Conservation (phyloP, 2,888 invertebrate genomes). For the Acanthosepion esculentum region DNA sequence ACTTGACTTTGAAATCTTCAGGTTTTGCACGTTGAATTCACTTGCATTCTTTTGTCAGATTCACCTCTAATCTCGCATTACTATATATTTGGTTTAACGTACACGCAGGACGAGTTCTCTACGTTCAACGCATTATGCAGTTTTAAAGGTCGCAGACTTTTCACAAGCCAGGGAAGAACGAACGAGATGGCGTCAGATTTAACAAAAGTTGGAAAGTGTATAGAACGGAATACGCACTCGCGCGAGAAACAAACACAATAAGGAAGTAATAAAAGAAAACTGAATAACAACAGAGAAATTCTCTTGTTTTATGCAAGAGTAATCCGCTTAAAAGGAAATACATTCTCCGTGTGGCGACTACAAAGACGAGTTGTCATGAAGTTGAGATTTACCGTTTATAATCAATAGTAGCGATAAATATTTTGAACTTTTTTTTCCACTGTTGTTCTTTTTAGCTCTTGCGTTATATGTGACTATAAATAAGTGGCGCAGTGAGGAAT, state of each 20-base stretch:
- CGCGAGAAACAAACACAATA: background rate
- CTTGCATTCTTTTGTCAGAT: no score
- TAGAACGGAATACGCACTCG: background rate
- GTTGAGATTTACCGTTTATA: slow-evolving; percentile 20
- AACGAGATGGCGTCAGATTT: background rate
- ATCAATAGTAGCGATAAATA: slow-evolving; percentile 33
- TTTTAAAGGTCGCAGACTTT: background rate
- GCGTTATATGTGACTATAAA: background rate
- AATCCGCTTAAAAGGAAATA: slow-evolving; percentile 11
- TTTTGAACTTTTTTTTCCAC: background rate
- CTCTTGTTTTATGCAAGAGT: slow-evolving; percentile 33
- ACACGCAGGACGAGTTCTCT: background rate
- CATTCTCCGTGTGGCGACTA: background rate
- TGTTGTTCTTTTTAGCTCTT: background rate
- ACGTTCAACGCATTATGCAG: background rate
- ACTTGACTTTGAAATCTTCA: no score
- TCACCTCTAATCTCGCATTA: background rate
- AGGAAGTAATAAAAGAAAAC: background rate
- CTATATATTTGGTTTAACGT: background rate
- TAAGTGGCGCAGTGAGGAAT: background rate
- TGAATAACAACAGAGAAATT: background rate
- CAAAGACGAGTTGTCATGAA: background rate
- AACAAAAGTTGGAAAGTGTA: background rate
- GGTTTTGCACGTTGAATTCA: no score
- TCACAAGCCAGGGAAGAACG: background rate